Percentiles rank a stretch among this genome's conserved stretches.
Evolutionary conservation across 2,888 invertebrate genomes (phyloP).

Genomic region (Leptopilina drosophilae): DNA sequence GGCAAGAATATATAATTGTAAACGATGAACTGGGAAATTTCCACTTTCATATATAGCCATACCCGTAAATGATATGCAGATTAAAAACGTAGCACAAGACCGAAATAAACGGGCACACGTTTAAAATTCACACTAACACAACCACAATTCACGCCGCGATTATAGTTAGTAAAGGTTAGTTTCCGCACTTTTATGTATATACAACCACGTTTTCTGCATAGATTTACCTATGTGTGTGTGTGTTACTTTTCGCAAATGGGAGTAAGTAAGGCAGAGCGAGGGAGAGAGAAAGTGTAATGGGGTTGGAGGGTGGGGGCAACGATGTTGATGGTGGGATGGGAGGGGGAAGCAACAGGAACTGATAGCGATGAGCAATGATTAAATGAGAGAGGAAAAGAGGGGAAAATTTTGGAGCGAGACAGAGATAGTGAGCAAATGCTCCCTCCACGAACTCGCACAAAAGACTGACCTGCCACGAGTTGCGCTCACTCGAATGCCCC

Average conservation of each 20-base stretch:
- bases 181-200: constrained; percentile 10
- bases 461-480: constrained; percentile 53
- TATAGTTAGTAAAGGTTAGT: constrained; percentile 18
- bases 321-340: too few relatives aligned
- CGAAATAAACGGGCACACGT: constrained; percentile 36
- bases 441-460: constrained; percentile 56
- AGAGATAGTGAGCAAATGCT: constrained; percentile 42
- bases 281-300: too few relatives aligned
- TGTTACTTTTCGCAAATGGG: constrained; percentile 42
- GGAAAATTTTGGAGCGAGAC: constrained; percentile 24
- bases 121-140: constrained; percentile 38
- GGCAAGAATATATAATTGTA: constrained; percentile 28
- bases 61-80: constrained; percentile 41
- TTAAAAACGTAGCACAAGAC: constrained; percentile 38
- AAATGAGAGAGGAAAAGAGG: background rate
- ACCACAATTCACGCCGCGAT: constrained; percentile 18
- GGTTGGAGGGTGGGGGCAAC: background rate
- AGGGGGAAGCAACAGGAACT: background rate
- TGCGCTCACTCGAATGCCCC: constrained; percentile 36
- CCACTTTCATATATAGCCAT: constrained; percentile 6
- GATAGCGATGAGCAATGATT: constrained; percentile 34
- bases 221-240: constrained; percentile 19
- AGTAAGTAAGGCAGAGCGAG: background rate
- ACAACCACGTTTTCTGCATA: constrained; percentile 30
- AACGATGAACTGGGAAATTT: constrained; percentile 35